A percentile compares a stretch with the other conserved stretches of the same genome.
These are phyloP conservation scores for Ctenopoma kingsleyae DNA, from an alignment of 2,797 vertebrate genomes.

Conservation along the genomic window DNA sequence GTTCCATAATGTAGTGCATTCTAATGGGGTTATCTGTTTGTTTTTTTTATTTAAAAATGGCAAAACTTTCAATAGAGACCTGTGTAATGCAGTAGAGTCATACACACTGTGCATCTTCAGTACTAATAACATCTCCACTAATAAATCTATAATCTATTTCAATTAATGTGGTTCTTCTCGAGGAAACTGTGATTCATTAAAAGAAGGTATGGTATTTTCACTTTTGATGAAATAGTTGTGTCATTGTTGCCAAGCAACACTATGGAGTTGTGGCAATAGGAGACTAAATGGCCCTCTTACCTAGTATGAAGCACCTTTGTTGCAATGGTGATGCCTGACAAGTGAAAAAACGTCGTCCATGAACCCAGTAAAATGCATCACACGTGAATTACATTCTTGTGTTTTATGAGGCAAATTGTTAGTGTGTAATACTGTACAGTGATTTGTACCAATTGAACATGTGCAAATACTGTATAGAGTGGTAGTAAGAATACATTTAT, in stretches of 20 bases:
- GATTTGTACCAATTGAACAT: not conserved
- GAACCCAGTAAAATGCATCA: conserved; percentile 18
- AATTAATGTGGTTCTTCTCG: conserved; percentile 29
- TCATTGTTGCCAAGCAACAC: conserved; percentile 76
- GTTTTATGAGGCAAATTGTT: conserved; percentile 8
- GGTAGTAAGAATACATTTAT: not conserved
- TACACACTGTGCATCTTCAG: conserved; percentile 68
- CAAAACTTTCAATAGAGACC: conserved; percentile 16
- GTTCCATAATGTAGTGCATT: conserved; percentile 22
- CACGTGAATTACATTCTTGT: not conserved
- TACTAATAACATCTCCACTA: conserved; percentile 28
- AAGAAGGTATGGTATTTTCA: conserved; percentile 41
- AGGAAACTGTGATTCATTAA: conserved; percentile 45
- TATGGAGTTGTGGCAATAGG: conserved; percentile 47
- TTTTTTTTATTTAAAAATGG: conserved; percentile 22
- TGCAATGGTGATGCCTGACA: conserved; percentile 32
- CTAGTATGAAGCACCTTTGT: conserved; percentile 38
- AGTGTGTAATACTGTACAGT: not conserved
- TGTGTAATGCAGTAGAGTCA: conserved; percentile 66
- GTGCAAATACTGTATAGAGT: not conserved
- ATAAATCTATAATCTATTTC: conserved; percentile 27
- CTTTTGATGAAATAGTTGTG: conserved; percentile 49
- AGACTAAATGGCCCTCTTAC: conserved; percentile 40
- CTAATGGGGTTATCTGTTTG: conserved; percentile 23
- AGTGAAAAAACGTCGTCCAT: conserved; percentile 28